Conservation (phyloP, 2,113 vertebrate species). For the Laticauda laticaudata region DNA sequence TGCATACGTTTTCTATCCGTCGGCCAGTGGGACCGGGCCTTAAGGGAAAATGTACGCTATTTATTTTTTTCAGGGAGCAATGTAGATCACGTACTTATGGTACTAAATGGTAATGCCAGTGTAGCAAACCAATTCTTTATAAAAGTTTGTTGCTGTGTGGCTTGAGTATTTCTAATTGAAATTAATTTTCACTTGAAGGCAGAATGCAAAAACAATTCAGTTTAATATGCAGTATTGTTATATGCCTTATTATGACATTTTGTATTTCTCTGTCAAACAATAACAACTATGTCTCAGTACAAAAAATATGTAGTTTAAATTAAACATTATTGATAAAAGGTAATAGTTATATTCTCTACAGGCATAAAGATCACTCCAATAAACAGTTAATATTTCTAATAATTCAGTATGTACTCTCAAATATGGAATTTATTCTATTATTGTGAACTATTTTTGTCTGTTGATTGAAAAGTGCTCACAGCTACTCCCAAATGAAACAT, state of each 20-base stretch:
- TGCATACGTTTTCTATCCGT: no score
- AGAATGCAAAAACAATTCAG: slow-evolving; percentile 44
- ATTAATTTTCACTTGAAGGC: slow-evolving; percentile 44
- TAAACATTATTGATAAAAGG: neutral
- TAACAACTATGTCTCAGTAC: neutral
- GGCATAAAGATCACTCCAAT: neutral
- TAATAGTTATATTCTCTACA: neutral
- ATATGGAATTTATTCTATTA: slow-evolving; percentile 12
- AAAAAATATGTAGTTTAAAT: neutral
- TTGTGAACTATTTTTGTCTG: slow-evolving; percentile 48
- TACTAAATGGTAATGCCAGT: slow-evolving; percentile 37
- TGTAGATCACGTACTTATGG: slow-evolving; percentile 52
- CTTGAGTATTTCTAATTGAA: slow-evolving; percentile 50
- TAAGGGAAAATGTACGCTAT: slow-evolving; percentile 38
- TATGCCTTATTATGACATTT: neutral
- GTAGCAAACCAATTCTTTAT: slow-evolving; percentile 45
- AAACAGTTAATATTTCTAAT: neutral
- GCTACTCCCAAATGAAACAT: slow-evolving; percentile 31
- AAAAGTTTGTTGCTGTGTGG: slow-evolving; percentile 50
- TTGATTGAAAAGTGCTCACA: slow-evolving; percentile 54
- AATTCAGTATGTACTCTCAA: neutral
- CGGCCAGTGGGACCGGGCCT: no score
- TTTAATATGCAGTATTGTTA: neutral
- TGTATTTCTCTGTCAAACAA: neutral
- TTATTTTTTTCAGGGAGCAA: slow-evolving; percentile 43